These are phyloP conservation scores for Caenorhabditis tropicalis DNA, from an alignment of 1,140 invertebrate genomes.

Conservation along the genomic window DNA sequence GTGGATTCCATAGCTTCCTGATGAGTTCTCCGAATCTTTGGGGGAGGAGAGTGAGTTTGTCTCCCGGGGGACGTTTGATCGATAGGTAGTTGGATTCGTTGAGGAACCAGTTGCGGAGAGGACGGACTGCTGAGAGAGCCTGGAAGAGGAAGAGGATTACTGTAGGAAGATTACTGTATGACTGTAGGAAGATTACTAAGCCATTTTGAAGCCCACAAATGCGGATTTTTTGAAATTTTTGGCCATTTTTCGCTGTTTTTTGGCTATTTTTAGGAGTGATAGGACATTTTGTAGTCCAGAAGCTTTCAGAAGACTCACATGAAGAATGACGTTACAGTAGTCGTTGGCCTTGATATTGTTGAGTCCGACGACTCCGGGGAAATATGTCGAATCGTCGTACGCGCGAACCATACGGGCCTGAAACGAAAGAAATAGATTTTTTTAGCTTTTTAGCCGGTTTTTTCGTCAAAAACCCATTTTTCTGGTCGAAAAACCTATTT, in stretches of 20 bases:
- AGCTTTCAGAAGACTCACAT: slow-evolving; percentile 76
- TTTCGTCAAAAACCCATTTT: too few relatives aligned
- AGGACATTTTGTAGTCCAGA: too few relatives aligned
- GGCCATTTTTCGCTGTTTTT: too few relatives aligned
- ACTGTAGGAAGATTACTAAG: too few relatives aligned
- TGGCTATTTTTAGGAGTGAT: neutral
- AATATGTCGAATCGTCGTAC: slow-evolving; percentile 94
- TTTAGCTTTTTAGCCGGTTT: too few relatives aligned
- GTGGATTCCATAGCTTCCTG: slow-evolving; percentile 96
- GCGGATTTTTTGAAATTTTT: too few relatives aligned
- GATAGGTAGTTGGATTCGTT: slow-evolving; percentile 88
- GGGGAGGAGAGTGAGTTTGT: slow-evolving; percentile 83
- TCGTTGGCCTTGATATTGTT: slow-evolving; percentile 99
- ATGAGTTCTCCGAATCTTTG: slow-evolving; percentile 96
- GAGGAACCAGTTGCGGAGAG: slow-evolving; percentile 91
- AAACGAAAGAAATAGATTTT: slow-evolving; percentile 77
- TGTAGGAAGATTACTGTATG: too few relatives aligned
- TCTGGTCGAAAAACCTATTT: too few relatives aligned
- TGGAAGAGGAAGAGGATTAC: slow-evolving; percentile 72
- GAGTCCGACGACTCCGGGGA: slow-evolving; percentile 84
- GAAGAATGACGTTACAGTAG: slow-evolving; percentile 97
- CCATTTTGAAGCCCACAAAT: too few relatives aligned
- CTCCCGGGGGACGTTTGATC: slow-evolving; percentile 88
- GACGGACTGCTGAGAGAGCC: slow-evolving; percentile 91
- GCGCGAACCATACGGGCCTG: slow-evolving; percentile 84